These are phyloP conservation scores for Drosophila miranda DNA, from an alignment of 1,140 invertebrate genomes.

Conservation along the genomic window DNA sequence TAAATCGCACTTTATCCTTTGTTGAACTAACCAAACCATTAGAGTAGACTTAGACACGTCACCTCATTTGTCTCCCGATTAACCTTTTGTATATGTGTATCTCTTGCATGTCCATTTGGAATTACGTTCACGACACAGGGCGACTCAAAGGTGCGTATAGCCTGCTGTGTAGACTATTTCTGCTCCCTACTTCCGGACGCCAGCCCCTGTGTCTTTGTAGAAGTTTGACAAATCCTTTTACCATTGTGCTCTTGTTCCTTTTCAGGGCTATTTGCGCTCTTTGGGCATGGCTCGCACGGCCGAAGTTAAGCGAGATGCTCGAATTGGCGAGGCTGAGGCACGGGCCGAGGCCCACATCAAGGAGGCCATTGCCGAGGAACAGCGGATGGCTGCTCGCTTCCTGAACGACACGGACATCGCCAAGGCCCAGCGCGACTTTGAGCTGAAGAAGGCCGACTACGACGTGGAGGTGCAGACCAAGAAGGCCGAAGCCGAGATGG, in stretches of 20 bases:
- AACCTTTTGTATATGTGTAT: slow-evolving; percentile 57
- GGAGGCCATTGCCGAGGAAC: slow-evolving; percentile 97
- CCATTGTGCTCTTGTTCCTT: slow-evolving; percentile 42
- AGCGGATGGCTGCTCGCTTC: slow-evolving; percentile 95
- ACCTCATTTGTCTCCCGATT: slow-evolving; percentile 23
- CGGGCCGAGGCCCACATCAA: slow-evolving; percentile 93
- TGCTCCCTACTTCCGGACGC: background rate
- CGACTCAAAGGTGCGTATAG: slow-evolving; percentile 83
- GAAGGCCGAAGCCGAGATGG: slow-evolving; percentile 96
- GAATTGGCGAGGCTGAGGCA: slow-evolving; percentile 98
- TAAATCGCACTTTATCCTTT: background rate
- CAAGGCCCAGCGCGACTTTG: slow-evolving; percentile 97
- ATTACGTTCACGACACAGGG: slow-evolving; percentile 63
- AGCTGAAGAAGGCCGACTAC: slow-evolving; percentile 98
- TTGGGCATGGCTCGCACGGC: slow-evolving; percentile 98
- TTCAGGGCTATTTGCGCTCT: slow-evolving; percentile 95
- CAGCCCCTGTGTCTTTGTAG: no score
- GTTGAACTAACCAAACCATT: slow-evolving; percentile 23
- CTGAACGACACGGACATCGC: slow-evolving; percentile 98
- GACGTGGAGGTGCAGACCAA: slow-evolving; percentile 98
- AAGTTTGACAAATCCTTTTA: background rate
- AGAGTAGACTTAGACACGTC: slow-evolving; percentile 6
- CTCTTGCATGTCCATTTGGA: slow-evolving; percentile 73
- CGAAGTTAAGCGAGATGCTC: slow-evolving; percentile 97
- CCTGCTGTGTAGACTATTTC: slow-evolving; percentile 14